These are phyloP conservation scores for Dinomys branickii DNA, from an alignment of 2,113 vertebrate species.

Conservation along the genomic window DNA sequence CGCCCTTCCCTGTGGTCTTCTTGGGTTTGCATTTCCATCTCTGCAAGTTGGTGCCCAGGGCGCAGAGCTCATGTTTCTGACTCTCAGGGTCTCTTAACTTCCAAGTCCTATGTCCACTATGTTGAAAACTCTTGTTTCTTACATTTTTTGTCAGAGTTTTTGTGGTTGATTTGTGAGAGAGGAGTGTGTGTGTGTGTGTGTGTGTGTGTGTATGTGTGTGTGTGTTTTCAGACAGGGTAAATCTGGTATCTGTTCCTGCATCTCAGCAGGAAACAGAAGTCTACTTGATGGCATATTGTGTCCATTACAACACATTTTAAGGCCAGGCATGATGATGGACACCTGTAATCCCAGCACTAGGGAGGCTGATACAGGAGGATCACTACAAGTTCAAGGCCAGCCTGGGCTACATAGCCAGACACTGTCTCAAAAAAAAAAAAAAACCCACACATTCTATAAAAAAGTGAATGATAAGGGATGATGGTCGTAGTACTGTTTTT, in stretches of 20 bases:
- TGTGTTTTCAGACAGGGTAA: neutral
- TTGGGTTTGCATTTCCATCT: neutral
- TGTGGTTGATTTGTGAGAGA: neutral
- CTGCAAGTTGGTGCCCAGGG: neutral
- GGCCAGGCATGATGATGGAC: neutral
- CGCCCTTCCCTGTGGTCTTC: neutral
- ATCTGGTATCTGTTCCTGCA: neutral
- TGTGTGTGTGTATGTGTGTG: neutral
- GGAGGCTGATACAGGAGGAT: neutral
- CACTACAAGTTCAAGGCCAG: neutral
- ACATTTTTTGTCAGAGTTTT: neutral
- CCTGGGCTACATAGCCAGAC: neutral
- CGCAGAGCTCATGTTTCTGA: neutral
- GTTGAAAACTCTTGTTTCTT: neutral
- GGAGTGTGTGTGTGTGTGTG: no score
- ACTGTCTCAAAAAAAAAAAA: neutral
- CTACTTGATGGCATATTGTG: neutral
- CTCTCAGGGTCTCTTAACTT: neutral
- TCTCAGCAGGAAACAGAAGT: neutral
- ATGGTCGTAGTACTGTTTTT: neutral
- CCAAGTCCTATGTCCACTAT: neutral
- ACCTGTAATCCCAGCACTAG: neutral
- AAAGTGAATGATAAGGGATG: neutral
- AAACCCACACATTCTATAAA: neutral
- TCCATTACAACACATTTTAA: neutral